Evolutionary conservation across 2,113 vertebrate genomes (phyloP).

Genomic region (Phalacrocorax brasilianus): DNA sequence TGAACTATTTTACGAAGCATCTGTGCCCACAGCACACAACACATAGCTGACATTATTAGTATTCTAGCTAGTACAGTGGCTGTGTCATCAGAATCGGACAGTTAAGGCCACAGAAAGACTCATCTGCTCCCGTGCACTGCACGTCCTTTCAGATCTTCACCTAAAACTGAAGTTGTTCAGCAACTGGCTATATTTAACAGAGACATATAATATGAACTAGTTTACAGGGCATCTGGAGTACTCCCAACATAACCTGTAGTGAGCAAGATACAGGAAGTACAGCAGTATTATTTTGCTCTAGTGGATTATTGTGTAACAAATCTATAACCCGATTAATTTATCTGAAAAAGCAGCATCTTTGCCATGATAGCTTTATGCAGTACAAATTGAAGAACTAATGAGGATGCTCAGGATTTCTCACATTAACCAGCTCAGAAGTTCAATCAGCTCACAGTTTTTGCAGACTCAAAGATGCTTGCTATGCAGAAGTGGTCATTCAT

Average conservation of each 20-base stretch:
- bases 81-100: rapidly evolving
- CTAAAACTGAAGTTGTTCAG: not conserved
- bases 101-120: not conserved
- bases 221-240: not conserved
- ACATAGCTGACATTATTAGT: not conserved
- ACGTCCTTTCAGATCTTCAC: not conserved
- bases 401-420: not conserved
- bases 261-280: not conserved
- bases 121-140: rapidly evolving
- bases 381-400: not conserved
- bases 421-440: not conserved
- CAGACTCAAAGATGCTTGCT: not conserved
- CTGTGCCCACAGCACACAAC: not conserved
- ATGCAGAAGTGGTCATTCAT: not conserved
- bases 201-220: not conserved
- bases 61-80: not conserved
- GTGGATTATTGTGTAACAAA: not conserved
- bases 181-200: constrained; percentile 20
- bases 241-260: not conserved
- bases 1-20: not conserved
- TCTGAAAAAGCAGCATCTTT: not conserved
- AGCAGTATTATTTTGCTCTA: not conserved
- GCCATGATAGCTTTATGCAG: not conserved
- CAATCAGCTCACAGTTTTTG: not conserved
- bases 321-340: not conserved